Conservation (phyloP, 2,888 invertebrate genomes). For the Apeira syringaria region DNA sequence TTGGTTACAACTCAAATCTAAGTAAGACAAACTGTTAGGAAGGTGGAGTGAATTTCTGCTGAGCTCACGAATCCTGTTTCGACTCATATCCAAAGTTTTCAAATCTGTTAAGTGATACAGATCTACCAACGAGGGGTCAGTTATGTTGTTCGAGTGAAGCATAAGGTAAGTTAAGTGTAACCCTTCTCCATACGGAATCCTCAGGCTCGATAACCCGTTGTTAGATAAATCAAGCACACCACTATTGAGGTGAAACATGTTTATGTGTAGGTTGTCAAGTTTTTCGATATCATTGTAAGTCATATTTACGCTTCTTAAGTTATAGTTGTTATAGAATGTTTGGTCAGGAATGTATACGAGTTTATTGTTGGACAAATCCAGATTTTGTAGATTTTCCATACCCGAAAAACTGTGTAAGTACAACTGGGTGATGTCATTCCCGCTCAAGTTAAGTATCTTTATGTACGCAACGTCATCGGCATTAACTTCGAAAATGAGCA, state of each 20-base stretch:
- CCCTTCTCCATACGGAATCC: conserved; percentile 55
- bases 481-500: conserved; percentile 55
- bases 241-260: conserved; percentile 58
- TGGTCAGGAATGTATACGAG: conserved; percentile 57
- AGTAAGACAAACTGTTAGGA: conserved; percentile 44
- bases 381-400: conserved; percentile 62
- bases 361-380: conserved; percentile 66
- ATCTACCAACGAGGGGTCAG: conserved; percentile 47
- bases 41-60: conserved; percentile 51
- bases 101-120: conserved; percentile 53
- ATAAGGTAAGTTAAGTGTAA: conserved; percentile 47
- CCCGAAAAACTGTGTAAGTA: conserved; percentile 55
- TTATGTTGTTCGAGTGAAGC: conserved; percentile 61
- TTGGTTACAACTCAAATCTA: conserved; percentile 59
- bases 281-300: conserved; percentile 54
- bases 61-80: conserved; percentile 53
- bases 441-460: conserved; percentile 62
- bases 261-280: conserved; percentile 51
- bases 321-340: conserved; percentile 50
- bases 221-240: conserved; percentile 68
- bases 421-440: conserved; percentile 52
- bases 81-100: conserved; percentile 52
- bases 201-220: conserved; percentile 53
- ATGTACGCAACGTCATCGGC: conserved; percentile 51
- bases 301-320: conserved; percentile 61